Percentiles rank a stretch among this genome's conserved stretches.
These are phyloP conservation scores for Drosophila varians DNA, from an alignment of 1,140 invertebrate species.

Conservation along the genomic window DNA sequence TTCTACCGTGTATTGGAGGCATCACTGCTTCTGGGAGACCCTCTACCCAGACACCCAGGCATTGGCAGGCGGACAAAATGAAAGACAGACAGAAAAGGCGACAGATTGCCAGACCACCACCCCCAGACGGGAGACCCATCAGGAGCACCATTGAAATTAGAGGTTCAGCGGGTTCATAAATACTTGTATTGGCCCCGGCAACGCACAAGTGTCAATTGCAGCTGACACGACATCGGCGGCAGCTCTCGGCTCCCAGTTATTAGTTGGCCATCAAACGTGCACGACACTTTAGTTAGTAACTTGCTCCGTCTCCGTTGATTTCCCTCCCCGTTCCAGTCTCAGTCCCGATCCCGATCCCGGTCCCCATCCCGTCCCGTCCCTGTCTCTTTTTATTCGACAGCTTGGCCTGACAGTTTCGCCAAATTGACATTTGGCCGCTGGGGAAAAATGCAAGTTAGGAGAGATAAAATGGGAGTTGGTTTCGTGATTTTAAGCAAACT, in stretches of 20 bases:
- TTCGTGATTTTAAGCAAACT: not conserved
- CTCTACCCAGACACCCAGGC: not conserved
- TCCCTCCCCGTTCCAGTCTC: no score
- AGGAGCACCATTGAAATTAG: constrained; percentile 57
- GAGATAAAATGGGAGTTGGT: not conserved
- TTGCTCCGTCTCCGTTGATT: constrained; percentile 12
- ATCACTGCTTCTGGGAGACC: not conserved
- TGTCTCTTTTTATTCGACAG: constrained; percentile 39
- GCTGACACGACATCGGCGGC: constrained; percentile 53
- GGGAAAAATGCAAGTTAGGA: constrained; percentile 1
- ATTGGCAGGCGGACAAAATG: constrained; percentile 5
- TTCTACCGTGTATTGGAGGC: no score
- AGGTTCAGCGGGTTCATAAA: constrained; percentile 54
- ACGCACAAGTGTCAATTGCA: constrained; percentile 76
- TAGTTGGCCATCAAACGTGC: constrained; percentile 39
- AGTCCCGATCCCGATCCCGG: no score
- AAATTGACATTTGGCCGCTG: constrained; percentile 60
- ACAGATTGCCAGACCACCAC: constrained; percentile 57
- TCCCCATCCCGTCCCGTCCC: no score
- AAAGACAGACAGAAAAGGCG: constrained; percentile 12
- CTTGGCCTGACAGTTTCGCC: constrained; percentile 45
- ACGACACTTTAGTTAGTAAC: constrained; percentile 48
- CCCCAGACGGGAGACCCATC: constrained; percentile 4
- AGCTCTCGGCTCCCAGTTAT: constrained; percentile 42
- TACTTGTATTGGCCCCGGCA: constrained; percentile 50